phyloP scores from a whole-genome alignment of 2,797 vertebrate species.

The Bryconaethiops microstoma region DNA sequence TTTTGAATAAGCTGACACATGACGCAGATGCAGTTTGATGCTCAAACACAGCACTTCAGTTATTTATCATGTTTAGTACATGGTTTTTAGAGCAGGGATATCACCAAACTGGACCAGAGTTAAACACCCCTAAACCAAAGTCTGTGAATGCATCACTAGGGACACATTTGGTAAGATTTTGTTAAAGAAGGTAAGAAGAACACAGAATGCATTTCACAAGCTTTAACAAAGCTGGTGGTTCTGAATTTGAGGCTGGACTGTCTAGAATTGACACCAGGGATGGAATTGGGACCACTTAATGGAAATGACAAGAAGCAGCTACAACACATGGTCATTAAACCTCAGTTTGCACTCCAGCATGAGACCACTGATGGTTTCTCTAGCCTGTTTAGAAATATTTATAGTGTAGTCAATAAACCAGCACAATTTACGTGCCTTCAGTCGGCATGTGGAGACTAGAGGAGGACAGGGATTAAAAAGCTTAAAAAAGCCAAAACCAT shows the following conservation, averaged over 20 bases:
- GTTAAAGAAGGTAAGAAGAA: not conserved
- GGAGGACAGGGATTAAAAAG: constrained; percentile 26
- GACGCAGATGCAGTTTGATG: no score
- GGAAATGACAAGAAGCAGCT: not conserved
- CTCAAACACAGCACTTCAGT: no score
- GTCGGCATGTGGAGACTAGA: not conserved
- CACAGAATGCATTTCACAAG: no score
- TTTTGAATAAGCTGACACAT: no score
- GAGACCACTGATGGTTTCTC: not conserved
- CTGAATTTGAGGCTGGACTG: not conserved
- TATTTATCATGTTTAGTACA: no score
- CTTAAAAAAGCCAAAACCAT: constrained; percentile 7
- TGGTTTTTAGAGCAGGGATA: no score
- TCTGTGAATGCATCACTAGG: not conserved
- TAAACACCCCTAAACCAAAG: not conserved
- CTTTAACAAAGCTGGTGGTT: not conserved
- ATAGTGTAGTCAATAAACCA: constrained; percentile 8
- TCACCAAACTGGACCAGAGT: no score
- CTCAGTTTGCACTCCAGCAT: constrained; percentile 2
- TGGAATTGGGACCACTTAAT: not conserved
- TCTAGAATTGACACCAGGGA: not conserved
- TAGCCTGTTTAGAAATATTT: constrained; percentile 25
- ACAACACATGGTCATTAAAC: not conserved
- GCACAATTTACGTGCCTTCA: constrained; percentile 8
- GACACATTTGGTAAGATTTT: not conserved